Conservation (phyloP, 1,140 invertebrate species). For the Gonatopus flavifemur region DNA sequence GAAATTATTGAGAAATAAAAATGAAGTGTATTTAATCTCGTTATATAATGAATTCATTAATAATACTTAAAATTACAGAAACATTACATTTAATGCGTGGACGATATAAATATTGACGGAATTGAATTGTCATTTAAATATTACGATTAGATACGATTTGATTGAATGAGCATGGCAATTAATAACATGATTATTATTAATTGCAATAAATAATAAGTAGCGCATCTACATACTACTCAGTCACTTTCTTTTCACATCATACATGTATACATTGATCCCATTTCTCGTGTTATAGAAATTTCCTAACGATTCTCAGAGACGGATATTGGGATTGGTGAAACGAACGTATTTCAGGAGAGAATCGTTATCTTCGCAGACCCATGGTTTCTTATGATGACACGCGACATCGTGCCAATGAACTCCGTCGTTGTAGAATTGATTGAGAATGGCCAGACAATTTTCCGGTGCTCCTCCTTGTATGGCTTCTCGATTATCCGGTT, state of each 20-base stretch:
- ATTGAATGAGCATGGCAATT: conserved; percentile 3
- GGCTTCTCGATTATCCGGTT: conserved; percentile 80
- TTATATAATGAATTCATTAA: conserved; percentile 3
- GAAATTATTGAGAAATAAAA: conserved; percentile 11
- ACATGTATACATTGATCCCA: conserved; percentile 12
- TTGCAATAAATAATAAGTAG: conserved; percentile 50
- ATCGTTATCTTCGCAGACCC: conserved; percentile 82
- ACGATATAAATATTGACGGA: too few relatives aligned
- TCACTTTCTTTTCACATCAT: conserved; percentile 43
- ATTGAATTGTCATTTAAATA: too few relatives aligned
- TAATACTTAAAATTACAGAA: too few relatives aligned
- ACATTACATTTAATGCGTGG: too few relatives aligned
- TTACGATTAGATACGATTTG: background rate
- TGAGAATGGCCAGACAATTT: conserved; percentile 77
- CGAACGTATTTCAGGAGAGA: conserved; percentile 77
- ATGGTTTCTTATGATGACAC: conserved; percentile 81
- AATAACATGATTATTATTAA: conserved; percentile 14
- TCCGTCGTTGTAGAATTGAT: conserved; percentile 84
- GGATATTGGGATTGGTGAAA: conserved; percentile 74
- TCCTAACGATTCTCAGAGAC: conserved; percentile 66
- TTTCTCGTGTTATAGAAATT: too few relatives aligned
- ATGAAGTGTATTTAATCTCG: conserved; percentile 10
- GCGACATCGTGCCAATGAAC: conserved; percentile 86
- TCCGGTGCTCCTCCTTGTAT: conserved; percentile 76
- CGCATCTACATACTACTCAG: conserved; percentile 49